Evolutionary conservation across 2,797 vertebrate species (phyloP), one percentile per base, ranked within the genome.

Genomic region (Sebastiscus albofasciatus): DNA sequence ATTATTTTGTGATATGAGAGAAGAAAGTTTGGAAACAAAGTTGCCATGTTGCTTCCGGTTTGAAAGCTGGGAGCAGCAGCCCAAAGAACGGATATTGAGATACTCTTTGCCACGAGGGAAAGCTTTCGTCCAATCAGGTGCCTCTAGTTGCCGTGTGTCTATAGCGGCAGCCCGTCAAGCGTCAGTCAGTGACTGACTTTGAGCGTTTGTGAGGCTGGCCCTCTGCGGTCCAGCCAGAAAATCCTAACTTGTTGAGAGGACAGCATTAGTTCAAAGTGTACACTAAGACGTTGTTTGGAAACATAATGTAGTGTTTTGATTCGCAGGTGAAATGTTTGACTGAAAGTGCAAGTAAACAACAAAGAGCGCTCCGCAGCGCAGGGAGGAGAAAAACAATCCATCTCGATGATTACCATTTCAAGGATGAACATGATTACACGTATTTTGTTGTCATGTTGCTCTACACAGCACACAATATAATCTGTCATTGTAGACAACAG

Each of bases 361-460:
- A n/a, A 18, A 13, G 4, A 68, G 8, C 22, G 26, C 46, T 33
- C 12, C 4, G 26, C 22, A 34, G 31, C 12, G 34, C 55, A 73
- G 46, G 16, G n/a, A 14, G n/a, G 24, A 29, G 16, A 29, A 60
- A 81, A 34, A 62, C 66, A 36, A 31, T 39, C 22, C 16, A 46
- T 22, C 34, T 13, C 10, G 31, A 80, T 70, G n/a, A 85, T 74
- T 52, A 54, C 46, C 29, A 56, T 69, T 85, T 81, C 52, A 70
- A 67, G n/a, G 36, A 56, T 72, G 46, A 77, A 64, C 34, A 64
- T 68, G 52, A 72, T 72, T 58, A 67, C 22, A 68, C 20, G 42
- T 39, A 79, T 87, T 76, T 64, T 66, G 69, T 56, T 67, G 36
- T 79, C 72, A 81, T 24, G 31, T 68, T 52, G 31, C 39, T 18